Evolutionary conservation across 2,113 vertebrate species (phyloP).

Genomic region (Chaetodon trifascialis): DNA sequence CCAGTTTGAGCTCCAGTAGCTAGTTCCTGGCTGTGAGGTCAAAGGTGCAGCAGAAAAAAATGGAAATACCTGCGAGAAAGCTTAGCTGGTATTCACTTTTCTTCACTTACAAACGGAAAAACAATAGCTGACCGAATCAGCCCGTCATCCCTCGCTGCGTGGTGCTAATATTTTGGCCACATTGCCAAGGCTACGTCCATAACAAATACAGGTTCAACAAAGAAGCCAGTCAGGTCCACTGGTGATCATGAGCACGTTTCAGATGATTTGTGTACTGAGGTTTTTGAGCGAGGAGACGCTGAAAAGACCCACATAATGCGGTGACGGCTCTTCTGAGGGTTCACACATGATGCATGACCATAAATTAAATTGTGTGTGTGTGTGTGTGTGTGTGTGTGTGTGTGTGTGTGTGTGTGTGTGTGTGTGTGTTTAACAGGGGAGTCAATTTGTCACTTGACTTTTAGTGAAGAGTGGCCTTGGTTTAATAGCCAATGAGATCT

Average conservation of each 20-base stretch:
- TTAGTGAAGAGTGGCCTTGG: constrained; percentile 37
- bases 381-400: constrained; percentile 27
- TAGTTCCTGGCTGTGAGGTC: not conserved
- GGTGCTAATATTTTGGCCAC: constrained; percentile 35
- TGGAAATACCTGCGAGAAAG: not conserved
- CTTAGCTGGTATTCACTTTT: not conserved
- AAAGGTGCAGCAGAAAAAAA: constrained; percentile 8
- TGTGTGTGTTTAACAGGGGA: constrained; percentile 29
- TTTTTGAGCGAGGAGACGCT: not conserved
- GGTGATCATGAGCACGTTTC: constrained; percentile 55
- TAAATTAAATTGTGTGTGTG: constrained; percentile 42
- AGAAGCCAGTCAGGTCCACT: constrained; percentile 56
- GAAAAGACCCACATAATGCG: constrained; percentile 19
- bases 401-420: constrained; percentile 29
- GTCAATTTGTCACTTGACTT: constrained; percentile 65
- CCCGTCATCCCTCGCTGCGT: not conserved
- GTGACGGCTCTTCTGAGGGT: constrained; percentile 24
- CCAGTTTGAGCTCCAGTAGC: not conserved
- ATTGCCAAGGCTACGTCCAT: constrained; percentile 35
- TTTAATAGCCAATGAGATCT: constrained; percentile 50
- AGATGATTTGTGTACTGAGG: constrained; percentile 27
- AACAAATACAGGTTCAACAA: constrained; percentile 45
- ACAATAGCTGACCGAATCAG: constrained; percentile 4
- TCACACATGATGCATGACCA: constrained; percentile 41
- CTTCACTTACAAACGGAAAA: not conserved